Base-by-base conservation (phyloP, 2,888 invertebrate species). In the Diplolepis rosae region DNA sequence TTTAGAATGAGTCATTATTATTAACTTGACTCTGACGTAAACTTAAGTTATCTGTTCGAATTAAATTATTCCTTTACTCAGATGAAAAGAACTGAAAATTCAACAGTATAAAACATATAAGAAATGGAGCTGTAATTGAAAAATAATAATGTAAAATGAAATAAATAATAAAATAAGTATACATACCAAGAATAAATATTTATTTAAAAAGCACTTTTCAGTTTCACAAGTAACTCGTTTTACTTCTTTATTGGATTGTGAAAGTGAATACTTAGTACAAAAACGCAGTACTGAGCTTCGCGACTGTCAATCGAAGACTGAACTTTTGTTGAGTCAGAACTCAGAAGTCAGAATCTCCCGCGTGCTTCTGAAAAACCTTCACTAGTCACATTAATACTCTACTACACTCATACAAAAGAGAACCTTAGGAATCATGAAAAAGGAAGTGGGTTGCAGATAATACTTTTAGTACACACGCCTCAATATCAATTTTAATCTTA, bases 351-450 rank as follows among this genome's bases (percentile, higher is more conserved):
- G 61, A 56, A 56, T 42, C 61, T 24, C 24, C 27, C 61, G 24
- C 18, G 22, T 56, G 56, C 56, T 32, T n/a, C 56, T 56, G 54
- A 56, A 56, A 61, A 56, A 61, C 61, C 61, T 61, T 39, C 61
- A 39, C 61, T 4, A 39, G 61, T 39, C 61, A 35, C 39, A 18
- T 18, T 30, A 13, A 54, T 32, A 24, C 39, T n/a, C n/a, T n/a
- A 61, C 27, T 35, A 1, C 22, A n/a, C 39, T 35, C 39, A 61
- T 39, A 61, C 35, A 13, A n/a, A 61, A 61, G 39, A 39, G n/a
- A n/a, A n/a, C n/a, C n/a, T n/a, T n/a, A n/a, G n/a, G 39, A 61
- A 61, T 61, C 61, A 39, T 39, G 24, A 61, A 24, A 24, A 24
- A 61, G 61, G 61, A 61, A 24, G 61, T 61, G 61, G 24, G 24